Evolutionary conservation across 2,113 vertebrate species (phyloP).

Genomic region (Maccullochella peelii): DNA sequence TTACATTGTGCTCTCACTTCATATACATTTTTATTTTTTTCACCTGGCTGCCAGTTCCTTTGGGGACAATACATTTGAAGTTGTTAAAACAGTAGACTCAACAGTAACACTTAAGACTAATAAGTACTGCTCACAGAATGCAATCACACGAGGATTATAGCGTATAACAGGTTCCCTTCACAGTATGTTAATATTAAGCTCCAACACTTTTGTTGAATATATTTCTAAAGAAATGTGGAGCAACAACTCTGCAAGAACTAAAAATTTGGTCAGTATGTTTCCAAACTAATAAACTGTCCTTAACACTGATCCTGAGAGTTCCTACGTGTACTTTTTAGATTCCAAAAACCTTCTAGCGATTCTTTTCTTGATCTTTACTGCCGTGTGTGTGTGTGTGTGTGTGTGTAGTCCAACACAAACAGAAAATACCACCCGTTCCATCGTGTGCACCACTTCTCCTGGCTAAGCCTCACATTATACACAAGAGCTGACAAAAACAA

Average conservation of each 20-base stretch:
- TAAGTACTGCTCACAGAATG: background rate
- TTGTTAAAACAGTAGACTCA: too few relatives aligned
- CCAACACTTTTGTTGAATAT: too few relatives aligned
- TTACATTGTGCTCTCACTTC: background rate
- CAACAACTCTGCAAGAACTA: too few relatives aligned
- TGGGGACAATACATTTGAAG: too few relatives aligned
- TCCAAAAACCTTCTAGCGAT: background rate
- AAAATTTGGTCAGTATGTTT: background rate
- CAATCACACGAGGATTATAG: background rate
- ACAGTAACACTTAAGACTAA: background rate
- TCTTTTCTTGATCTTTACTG: constrained; percentile 19
- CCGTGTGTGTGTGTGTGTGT: constrained; percentile 12
- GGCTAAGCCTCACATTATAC: constrained; percentile 50
- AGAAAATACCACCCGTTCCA: constrained; percentile 45
- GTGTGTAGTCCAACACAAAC: constrained; percentile 38
- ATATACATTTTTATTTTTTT: background rate
- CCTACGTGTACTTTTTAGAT: background rate
- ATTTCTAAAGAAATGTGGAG: background rate
- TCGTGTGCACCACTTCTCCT: constrained; percentile 62
- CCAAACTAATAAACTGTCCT: background rate
- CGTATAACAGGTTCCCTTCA: background rate
- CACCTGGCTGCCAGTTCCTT: too few relatives aligned
- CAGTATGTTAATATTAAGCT: background rate
- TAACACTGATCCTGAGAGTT: background rate
- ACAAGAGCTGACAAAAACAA: background rate